These are phyloP conservation scores for Whitmania pigra DNA, from an alignment of 1,140 invertebrate species.

Conservation along the genomic window DNA sequence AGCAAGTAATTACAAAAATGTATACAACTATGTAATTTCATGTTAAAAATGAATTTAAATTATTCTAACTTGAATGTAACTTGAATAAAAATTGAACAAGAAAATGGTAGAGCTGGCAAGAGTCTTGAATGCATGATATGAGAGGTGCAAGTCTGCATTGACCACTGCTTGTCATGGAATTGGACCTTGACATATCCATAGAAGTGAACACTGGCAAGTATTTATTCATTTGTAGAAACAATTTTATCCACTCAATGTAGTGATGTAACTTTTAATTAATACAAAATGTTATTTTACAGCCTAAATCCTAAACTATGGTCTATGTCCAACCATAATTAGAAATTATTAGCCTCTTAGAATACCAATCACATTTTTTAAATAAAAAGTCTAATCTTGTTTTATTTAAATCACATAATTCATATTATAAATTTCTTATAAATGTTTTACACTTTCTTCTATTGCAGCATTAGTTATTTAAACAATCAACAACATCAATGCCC, in stretches of 20 bases:
- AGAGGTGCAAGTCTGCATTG: constrained; percentile 89
- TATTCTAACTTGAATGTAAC: constrained; percentile 61
- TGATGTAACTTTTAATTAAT: too few relatives aligned
- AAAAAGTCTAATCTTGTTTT: too few relatives aligned
- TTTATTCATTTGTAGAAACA: neutral
- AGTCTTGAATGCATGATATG: constrained; percentile 94
- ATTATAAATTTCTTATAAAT: too few relatives aligned
- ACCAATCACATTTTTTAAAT: too few relatives aligned
- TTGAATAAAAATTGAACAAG: constrained; percentile 89
- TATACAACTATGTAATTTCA: constrained; percentile 14
- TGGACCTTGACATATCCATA: constrained; percentile 77
- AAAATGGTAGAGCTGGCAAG: constrained; percentile 88
- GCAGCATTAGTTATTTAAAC: too few relatives aligned
- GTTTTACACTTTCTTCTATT: too few relatives aligned
- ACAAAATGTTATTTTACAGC: too few relatives aligned
- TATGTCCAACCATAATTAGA: too few relatives aligned
- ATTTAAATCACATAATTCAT: too few relatives aligned
- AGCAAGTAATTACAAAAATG: constrained; percentile 21
- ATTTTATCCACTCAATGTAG: constrained; percentile 24
- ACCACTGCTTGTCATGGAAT: constrained; percentile 90
- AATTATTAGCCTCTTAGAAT: too few relatives aligned
- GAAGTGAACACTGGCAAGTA: constrained; percentile 71
- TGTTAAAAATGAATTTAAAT: neutral
- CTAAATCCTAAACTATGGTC: too few relatives aligned
- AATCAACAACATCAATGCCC: too few relatives aligned